Percentiles rank a stretch among this genome's conserved stretches.
These are phyloP conservation scores for Zosterops lateralis DNA, from an alignment of 2,113 vertebrate species.

Conservation along the genomic window DNA sequence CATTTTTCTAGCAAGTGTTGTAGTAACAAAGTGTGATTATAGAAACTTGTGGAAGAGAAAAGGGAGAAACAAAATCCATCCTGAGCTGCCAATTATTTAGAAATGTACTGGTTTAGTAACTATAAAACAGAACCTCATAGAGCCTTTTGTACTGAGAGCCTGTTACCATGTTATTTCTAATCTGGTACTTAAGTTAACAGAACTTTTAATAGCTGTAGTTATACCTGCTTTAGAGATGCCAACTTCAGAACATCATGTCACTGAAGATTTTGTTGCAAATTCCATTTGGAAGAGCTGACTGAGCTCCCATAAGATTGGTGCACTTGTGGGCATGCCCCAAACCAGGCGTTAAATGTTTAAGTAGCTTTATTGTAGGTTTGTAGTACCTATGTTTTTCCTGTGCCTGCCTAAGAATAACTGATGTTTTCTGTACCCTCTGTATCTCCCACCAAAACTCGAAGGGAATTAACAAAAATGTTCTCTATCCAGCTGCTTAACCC, in stretches of 20 bases:
- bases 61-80: background rate
- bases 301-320: background rate
- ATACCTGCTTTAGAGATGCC: background rate
- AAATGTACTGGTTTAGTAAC: background rate
- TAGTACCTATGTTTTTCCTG: background rate
- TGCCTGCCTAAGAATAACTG: background rate
- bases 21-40: background rate
- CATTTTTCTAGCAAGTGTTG: background rate
- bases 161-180: background rate
- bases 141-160: background rate
- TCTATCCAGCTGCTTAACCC: background rate
- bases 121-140: background rate
- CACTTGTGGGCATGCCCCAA: background rate
- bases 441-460: background rate
- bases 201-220: background rate
- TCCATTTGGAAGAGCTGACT: background rate
- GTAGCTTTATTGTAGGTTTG: background rate
- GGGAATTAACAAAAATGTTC: background rate
- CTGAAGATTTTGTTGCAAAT: background rate
- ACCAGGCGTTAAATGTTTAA: accelerated
- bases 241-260: background rate
- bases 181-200: background rate
- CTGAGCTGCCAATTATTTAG: background rate
- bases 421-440: background rate
- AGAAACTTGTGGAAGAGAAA: background rate